These are phyloP conservation scores for Contarinia nasturtii DNA, from an alignment of 1,140 invertebrate species.

Conservation along the genomic window DNA sequence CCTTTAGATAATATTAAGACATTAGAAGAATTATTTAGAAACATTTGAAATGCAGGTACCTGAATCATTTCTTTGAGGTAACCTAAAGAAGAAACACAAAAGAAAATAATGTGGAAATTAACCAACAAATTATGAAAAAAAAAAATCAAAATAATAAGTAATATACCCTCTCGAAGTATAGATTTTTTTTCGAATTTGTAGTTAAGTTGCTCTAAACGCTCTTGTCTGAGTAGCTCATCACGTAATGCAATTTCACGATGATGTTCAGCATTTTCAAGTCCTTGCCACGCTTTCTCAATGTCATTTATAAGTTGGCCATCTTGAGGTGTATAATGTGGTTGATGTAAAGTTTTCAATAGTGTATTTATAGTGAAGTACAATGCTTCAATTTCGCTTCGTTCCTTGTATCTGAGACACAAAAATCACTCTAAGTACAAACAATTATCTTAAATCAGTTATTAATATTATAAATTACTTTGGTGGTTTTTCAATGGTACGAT, in stretches of 20 bases:
- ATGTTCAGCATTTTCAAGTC: constrained; percentile 87
- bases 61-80: constrained; percentile 98
- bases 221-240: constrained; percentile 79
- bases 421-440: constrained; percentile 2
- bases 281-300: constrained; percentile 81
- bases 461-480: constrained; percentile 49
- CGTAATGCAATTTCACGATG: constrained; percentile 79
- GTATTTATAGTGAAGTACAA: constrained; percentile 94
- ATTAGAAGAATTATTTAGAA: no score
- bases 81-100: no score
- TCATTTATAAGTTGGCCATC: constrained; percentile 85
- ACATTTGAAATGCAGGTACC: no score
- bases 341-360: constrained; percentile 79
- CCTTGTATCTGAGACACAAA: constrained; percentile 56
- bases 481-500: constrained; percentile 91
- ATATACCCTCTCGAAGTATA: constrained; percentile 69
- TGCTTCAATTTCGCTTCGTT: constrained; percentile 92
- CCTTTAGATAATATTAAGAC: no score
- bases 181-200: constrained; percentile 93
- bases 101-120: no score
- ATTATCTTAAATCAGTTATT: background rate
- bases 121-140: no score
- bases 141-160: no score
- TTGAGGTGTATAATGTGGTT: constrained; percentile 72
- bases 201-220: constrained; percentile 84